Evolutionary conservation across 2,113 vertebrate species (phyloP).

Genomic region (Semnornis frantzii): DNA sequence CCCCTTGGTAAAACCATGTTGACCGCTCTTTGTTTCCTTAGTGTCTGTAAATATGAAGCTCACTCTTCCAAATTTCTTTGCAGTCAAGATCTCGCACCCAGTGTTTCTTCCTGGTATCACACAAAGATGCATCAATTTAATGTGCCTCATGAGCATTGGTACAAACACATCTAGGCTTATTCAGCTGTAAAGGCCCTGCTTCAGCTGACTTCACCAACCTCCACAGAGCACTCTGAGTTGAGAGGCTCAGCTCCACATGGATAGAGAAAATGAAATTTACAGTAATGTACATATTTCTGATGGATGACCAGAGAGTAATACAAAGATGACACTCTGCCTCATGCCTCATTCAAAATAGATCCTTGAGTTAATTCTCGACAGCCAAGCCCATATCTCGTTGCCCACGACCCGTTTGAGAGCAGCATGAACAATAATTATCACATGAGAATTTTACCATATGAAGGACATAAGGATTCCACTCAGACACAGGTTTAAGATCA

Average conservation of each 20-base stretch:
- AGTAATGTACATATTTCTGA: neutral
- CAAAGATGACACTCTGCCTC: neutral
- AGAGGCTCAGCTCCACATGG: neutral
- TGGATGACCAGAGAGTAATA: neutral
- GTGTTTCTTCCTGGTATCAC: neutral
- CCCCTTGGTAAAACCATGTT: too few relatives aligned
- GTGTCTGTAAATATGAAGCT: neutral
- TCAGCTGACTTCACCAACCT: neutral
- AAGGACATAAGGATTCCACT: neutral
- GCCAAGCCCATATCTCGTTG: neutral
- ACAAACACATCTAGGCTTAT: neutral
- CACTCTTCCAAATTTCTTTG: neutral
- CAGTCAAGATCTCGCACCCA: neutral
- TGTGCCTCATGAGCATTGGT: neutral
- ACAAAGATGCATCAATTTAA: neutral
- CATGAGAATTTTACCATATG: neutral
- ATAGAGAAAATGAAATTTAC: neutral
- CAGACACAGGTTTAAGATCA: neutral
- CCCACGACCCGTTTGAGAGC: rapidly evolving
- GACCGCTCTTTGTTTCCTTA: neutral
- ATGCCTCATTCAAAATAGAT: neutral
- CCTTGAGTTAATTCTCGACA: neutral
- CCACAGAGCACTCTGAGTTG: neutral
- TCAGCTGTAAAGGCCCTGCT: neutral
- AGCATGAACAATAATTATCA: neutral